A percentile compares a stretch with the other conserved stretches of the same genome.
phyloP scores from a whole-genome alignment of 2,888 invertebrate species.

The Pantelozetes paolii region DNA sequence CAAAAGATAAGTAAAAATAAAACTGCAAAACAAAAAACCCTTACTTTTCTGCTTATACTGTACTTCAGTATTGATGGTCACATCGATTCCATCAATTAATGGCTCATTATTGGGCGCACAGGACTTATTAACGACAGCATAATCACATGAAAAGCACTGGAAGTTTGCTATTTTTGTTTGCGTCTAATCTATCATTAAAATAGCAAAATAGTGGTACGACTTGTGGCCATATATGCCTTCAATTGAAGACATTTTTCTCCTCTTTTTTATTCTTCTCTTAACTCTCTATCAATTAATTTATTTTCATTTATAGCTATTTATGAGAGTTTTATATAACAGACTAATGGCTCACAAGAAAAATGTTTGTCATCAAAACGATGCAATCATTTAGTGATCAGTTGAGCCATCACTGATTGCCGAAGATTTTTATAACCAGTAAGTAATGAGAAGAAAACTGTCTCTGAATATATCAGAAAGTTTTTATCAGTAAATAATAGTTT shows the following conservation, averaged over 20 bases:
- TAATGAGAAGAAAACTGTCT: slow-evolving; percentile 11
- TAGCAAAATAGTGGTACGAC: slow-evolving; percentile 32
- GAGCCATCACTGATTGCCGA: slow-evolving; percentile 5
- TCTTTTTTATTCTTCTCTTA: not conserved
- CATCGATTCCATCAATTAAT: slow-evolving; percentile 33
- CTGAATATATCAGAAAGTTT: not conserved
- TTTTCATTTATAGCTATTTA: not conserved
- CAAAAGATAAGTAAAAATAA: not conserved
- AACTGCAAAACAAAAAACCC: not conserved
- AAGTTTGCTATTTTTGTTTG: not conserved
- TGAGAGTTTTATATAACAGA: not conserved
- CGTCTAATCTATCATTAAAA: slow-evolving; percentile 25
- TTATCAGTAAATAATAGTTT: slow-evolving; percentile 24
- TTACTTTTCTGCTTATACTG: not conserved
- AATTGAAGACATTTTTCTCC: not conserved
- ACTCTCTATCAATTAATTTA: slow-evolving; percentile 12
- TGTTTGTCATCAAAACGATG: not conserved
- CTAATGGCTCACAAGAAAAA: not conserved
- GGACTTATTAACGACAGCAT: slow-evolving; percentile 22
- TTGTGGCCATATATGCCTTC: slow-evolving; percentile 1
- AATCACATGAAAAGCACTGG: slow-evolving; percentile 11
- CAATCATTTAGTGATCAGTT: not conserved
- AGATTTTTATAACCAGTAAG: not conserved
- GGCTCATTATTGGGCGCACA: slow-evolving; percentile 32
- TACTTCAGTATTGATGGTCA: slow-evolving; percentile 30